phyloP scores from a whole-genome alignment of 2,888 invertebrate genomes.

The Pardosa pseudoannulata region DNA sequence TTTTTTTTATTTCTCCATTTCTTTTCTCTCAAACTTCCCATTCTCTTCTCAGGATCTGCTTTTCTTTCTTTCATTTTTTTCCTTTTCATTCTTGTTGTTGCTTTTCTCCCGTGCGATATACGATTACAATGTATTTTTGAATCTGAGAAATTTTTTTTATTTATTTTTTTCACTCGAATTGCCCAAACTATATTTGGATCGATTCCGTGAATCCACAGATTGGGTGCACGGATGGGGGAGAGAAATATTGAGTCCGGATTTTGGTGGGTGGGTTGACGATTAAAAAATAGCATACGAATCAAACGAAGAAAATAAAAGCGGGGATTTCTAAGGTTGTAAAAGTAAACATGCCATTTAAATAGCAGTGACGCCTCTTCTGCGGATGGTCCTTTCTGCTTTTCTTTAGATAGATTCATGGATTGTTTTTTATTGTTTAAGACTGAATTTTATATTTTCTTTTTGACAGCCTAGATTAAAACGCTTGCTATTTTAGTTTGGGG shows the following conservation, averaged over 20 bases:
- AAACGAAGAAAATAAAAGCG: constrained; percentile 48
- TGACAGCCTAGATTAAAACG: neutral
- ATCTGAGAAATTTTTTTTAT: constrained; percentile 44
- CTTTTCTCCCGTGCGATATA: constrained; percentile 50
- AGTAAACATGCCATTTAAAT: constrained; percentile 58
- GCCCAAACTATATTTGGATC: constrained; percentile 68
- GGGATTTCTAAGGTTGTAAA: constrained; percentile 57
- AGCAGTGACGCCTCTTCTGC: neutral
- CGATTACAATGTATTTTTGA: constrained; percentile 71
- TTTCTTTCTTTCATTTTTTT: constrained; percentile 48
- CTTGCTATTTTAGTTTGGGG: neutral
- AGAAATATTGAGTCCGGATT: constrained; percentile 17
- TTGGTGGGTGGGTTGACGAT: constrained; percentile 15
- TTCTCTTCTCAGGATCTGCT: constrained; percentile 10
- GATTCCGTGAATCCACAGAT: constrained; percentile 35
- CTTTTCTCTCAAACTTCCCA: neutral
- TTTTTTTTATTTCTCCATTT: constrained; percentile 53
- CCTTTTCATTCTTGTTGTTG: constrained; percentile 49
- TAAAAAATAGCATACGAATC: constrained; percentile 26
- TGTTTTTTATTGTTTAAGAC: constrained; percentile 2
- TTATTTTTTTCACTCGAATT: constrained; percentile 34
- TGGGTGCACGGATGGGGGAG: constrained; percentile 15
- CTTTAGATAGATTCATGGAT: neutral
- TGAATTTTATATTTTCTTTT: neutral
- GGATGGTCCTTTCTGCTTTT: neutral